Evolutionary conservation across 2,888 invertebrate genomes (phyloP), one percentile per base, ranked within the genome.

Genomic region (Hyposoter dolosus): DNA sequence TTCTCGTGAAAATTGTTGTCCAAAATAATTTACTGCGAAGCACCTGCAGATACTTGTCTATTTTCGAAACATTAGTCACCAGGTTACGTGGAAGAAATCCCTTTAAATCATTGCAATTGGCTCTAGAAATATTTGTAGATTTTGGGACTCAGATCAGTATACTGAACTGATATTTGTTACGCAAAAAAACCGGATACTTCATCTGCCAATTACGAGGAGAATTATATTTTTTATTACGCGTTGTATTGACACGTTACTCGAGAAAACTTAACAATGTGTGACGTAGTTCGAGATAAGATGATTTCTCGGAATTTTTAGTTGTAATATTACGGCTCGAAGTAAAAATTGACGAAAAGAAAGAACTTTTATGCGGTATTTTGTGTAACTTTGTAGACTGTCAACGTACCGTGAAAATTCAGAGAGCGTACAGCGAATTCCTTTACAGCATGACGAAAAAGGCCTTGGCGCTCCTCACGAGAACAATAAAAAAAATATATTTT

Each of bases 341-440:
- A 5, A 28, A 15, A 60, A 28, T 60, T 23, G 4, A 28, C 3
- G 23, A 17, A 60, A 15, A 15, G 5, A 15, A 53, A 6, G 19
- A 9, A 15, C 15, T 60, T 60, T 60, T 2, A 6, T 28, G 28
- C 60, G 28, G 28, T 28, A 60, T 60, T 60, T 60, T 6, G 60
- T 60, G 28, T 28, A 15, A 60, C 15, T 60, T 60, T 28, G 60
- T 60, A 63, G 74, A 50, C n/a, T 32, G 56, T 56, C 71, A 81
- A 81, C 86, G 72, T 83, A 86, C 80, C 80, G 83, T 77, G 72
- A 81, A 72, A 77, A 83, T 76, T 47, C 69, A 83, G 83, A 53
- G 50, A 43, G 68, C 40, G 68, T 60, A 53, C 40, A 40, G 45
- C 43, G 32, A 53, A 63, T 77, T 74, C 74, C 56, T 43, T 83